Evolutionary conservation across 2,888 invertebrate genomes (phyloP).

Genomic region (Clivina fossor): DNA sequence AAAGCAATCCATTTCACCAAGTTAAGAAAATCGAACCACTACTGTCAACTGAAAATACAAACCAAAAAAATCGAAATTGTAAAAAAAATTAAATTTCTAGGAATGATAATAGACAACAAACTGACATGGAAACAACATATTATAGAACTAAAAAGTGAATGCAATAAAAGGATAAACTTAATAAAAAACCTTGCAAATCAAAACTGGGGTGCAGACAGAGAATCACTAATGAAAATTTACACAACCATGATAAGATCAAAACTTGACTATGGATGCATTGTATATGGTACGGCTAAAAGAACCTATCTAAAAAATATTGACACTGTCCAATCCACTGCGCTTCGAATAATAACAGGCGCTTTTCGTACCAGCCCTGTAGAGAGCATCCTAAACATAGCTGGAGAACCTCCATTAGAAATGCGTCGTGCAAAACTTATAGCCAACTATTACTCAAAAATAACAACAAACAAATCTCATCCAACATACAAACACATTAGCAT

Average conservation of each 20-base stretch:
- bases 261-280: not conserved
- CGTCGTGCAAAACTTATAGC: conserved; percentile 12
- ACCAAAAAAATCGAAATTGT: not conserved
- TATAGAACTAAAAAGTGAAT: not conserved
- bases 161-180: conserved; percentile 8
- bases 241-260: too few species aligned
- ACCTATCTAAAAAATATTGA: not conserved
- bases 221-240: not conserved
- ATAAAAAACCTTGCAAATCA: conserved; percentile 7
- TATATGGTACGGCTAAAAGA: conserved; percentile 1
- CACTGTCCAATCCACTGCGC: not conserved
- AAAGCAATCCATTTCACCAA: conserved; percentile 7
- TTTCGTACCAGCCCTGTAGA: conserved; percentile 22
- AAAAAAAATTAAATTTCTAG: conserved; percentile 4
- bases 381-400: conserved; percentile 22
- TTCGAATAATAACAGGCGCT: not conserved
- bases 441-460: not conserved
- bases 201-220: conserved; percentile 14
- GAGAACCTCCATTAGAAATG: conserved; percentile 16
- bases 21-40: not conserved
- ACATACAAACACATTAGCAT: conserved; percentile 4
- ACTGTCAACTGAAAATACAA: not conserved
- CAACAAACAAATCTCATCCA: conserved; percentile 3
- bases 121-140: conserved; percentile 11
- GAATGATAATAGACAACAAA: conserved; percentile 1